Percentiles rank a stretch among this genome's conserved stretches.
Conservation (phyloP, 1,140 invertebrate genomes). For the Drosophila kurseongensis region DNA sequence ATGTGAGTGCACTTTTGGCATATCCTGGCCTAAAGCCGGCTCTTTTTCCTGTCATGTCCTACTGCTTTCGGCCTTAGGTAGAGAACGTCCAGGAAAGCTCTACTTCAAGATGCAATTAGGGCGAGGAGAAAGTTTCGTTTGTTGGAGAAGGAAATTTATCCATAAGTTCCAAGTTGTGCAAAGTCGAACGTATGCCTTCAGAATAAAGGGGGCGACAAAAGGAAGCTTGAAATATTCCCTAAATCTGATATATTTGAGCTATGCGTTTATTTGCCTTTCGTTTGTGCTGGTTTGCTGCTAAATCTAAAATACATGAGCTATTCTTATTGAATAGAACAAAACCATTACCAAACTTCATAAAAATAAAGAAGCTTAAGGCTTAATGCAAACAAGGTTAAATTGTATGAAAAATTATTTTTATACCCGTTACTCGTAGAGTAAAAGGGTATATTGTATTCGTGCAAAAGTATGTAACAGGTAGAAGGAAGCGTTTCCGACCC, state of each 20-base stretch:
- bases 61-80: conserved; percentile 31
- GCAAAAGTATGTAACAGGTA: too few species aligned
- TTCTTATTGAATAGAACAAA: too few species aligned
- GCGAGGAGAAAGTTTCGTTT: conserved; percentile 61
- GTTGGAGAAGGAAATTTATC: conserved; percentile 34
- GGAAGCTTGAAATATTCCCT: not conserved
- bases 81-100: conserved; percentile 31
- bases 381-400: too few species aligned
- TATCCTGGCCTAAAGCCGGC: conserved; percentile 39
- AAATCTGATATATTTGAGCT: not conserved
- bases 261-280: not conserved
- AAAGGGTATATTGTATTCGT: too few species aligned
- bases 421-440: too few species aligned
- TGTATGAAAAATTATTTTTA: too few species aligned
- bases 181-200: conserved; percentile 2
- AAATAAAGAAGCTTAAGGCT: too few species aligned
- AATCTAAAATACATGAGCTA: too few species aligned
- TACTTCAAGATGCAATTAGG: conserved; percentile 73
- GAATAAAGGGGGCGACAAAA: not conserved
- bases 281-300: not conserved
- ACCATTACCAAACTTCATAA: too few species aligned
- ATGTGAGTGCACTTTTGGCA: conserved; percentile 25
- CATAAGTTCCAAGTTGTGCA: conserved; percentile 15
- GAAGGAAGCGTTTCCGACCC: too few species aligned
- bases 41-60: conserved; percentile 20